Conservation (phyloP, 2,113 vertebrate species). For the Lates calcarifer region DNA sequence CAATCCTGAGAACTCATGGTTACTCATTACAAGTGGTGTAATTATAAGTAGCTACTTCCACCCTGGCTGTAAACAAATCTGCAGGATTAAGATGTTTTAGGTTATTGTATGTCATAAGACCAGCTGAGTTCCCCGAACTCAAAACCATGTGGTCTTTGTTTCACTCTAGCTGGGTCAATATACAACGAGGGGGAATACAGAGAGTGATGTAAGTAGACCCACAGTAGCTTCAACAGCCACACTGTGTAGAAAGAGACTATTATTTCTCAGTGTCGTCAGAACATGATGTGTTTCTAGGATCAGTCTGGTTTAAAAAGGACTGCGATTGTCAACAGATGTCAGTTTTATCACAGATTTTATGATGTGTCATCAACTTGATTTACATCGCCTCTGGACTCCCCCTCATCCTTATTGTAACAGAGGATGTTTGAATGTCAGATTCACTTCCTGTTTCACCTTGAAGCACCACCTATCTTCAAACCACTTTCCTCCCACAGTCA, state of each 20-base stretch:
- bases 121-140: not conserved
- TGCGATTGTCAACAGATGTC: not conserved
- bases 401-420: not conserved
- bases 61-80: slow-evolving; percentile 4
- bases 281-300: no score
- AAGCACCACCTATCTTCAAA: not conserved
- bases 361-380: no score
- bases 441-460: not conserved
- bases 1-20: not conserved
- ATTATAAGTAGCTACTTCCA: not conserved
- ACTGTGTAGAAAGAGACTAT: no score
- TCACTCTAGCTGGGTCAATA: not conserved
- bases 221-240: not conserved
- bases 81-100: slow-evolving; percentile 40
- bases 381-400: not conserved
- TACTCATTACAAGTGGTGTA: not conserved
- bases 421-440: not conserved
- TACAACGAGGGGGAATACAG: not conserved
- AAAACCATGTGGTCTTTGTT: slow-evolving; percentile 31
- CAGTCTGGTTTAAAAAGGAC: not conserved
- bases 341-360: no score
- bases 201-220: not conserved
- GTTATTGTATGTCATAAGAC: slow-evolving; percentile 51
- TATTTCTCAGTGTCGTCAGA: no score
- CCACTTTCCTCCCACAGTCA: not conserved